phyloP scores from a whole-genome alignment of 2,888 invertebrate genomes.

The Willowsia nigromaculata region DNA sequence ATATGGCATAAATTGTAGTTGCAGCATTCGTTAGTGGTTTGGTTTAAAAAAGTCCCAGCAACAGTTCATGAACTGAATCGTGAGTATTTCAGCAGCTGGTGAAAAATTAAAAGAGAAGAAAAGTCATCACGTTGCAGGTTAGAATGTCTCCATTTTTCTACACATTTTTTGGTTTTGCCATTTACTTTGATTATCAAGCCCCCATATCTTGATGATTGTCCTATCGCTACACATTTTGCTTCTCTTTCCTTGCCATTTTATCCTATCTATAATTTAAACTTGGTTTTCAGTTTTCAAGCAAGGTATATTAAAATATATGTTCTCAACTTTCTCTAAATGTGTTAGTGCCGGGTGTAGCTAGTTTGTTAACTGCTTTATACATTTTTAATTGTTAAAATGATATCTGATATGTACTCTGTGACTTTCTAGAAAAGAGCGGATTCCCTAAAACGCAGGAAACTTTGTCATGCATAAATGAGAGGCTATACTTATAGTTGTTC shows the following conservation, averaged over 20 bases:
- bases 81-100: constrained; percentile 49
- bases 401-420: background rate
- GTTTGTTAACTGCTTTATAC: constrained; percentile 16
- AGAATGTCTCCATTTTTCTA: constrained; percentile 14
- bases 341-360: background rate
- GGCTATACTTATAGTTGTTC: background rate
- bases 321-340: background rate
- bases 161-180: constrained; percentile 44
- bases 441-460: too few species aligned
- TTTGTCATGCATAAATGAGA: background rate
- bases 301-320: background rate
- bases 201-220: constrained; percentile 27
- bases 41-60: background rate
- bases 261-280: background rate
- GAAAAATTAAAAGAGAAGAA: constrained; percentile 44
- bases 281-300: constrained; percentile 1
- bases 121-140: constrained; percentile 55
- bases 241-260: background rate
- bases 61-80: background rate
- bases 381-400: constrained; percentile 56
- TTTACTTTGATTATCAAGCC: background rate
- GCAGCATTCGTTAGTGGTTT: constrained; percentile 10
- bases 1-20: background rate
- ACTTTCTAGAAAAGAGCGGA: background rate
- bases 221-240: background rate